Conservation (phyloP, 2,888 invertebrate genomes). For the Ichneumoninae sp. region DNA sequence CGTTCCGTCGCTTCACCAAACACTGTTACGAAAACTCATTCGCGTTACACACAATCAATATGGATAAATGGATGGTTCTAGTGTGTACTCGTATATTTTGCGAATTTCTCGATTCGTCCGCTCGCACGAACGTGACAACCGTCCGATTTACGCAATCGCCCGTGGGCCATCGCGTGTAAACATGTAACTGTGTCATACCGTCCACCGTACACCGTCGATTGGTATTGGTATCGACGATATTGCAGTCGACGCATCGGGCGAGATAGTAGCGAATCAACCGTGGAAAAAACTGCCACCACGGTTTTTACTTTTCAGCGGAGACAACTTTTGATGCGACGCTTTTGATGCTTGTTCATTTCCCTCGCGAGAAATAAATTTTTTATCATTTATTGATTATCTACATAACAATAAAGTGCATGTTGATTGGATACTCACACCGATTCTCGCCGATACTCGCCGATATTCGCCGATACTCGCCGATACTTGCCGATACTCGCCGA, state of each 20-base stretch:
- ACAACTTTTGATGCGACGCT: no score
- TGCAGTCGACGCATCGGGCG: conserved; percentile 1
- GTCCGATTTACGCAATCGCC: conserved; percentile 28
- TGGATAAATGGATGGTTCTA: conserved; percentile 21
- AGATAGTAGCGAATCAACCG: background rate
- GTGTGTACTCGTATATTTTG: conserved; percentile 18
- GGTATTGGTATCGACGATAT: conserved; percentile 27
- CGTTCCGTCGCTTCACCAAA: conserved; percentile 23
- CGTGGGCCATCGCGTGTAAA: conserved; percentile 20
- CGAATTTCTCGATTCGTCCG: conserved; percentile 14
- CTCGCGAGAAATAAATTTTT: no score
- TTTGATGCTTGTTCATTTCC: no score
- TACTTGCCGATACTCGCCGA: no score
- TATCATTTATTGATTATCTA: no score
- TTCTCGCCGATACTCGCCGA: no score
- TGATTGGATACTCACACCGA: no score
- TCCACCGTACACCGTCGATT: background rate
- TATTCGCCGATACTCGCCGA: no score
- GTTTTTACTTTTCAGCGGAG: no score
- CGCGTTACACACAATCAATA: conserved; percentile 32
- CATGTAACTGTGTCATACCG: background rate
- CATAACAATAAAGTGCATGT: no score
- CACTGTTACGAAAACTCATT: conserved; percentile 36
- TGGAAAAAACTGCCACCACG: no score
- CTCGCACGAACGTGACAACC: background rate